A percentile compares a stretch with the other conserved stretches of the same genome.
Conservation (phyloP, 2,113 vertebrate genomes). For the Neofelis nebulosa region DNA sequence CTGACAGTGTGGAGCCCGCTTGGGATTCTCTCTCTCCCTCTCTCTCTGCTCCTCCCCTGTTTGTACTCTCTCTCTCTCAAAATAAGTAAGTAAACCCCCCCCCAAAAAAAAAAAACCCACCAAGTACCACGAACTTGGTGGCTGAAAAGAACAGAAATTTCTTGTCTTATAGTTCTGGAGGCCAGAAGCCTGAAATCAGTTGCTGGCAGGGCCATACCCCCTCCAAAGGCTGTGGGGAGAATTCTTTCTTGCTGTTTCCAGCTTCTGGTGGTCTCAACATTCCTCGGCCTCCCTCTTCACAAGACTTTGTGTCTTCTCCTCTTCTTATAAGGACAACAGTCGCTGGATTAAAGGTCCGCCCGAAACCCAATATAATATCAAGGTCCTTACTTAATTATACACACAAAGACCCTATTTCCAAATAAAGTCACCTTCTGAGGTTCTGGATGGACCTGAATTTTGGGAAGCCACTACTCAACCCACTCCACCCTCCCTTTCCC, state of each 20-base stretch:
- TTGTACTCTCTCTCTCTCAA: no score
- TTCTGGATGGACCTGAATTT: neutral
- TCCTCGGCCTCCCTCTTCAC: neutral
- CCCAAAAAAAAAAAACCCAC: no score
- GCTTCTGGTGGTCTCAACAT: neutral
- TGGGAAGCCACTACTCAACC: no score
- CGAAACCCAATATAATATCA: neutral
- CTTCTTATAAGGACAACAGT: neutral
- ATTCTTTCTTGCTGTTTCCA: neutral
- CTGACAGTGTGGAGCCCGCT: no score
- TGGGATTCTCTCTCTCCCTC: no score
- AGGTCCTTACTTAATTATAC: neutral
- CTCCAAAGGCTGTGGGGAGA: neutral
- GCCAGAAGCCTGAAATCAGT: neutral
- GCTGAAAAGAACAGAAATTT: neutral
- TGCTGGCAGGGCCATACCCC: neutral
- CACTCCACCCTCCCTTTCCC: neutral
- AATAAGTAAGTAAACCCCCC: no score
- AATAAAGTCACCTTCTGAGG: neutral
- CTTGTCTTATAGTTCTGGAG: neutral
- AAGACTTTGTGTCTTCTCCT: neutral
- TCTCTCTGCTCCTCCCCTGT: no score
- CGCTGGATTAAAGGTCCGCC: neutral
- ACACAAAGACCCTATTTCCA: neutral
- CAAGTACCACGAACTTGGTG: neutral